Percentiles rank a stretch among this genome's conserved stretches.
These are phyloP conservation scores for Eretmocerus hayati DNA, from an alignment of 2,888 invertebrate genomes.

Conservation along the genomic window DNA sequence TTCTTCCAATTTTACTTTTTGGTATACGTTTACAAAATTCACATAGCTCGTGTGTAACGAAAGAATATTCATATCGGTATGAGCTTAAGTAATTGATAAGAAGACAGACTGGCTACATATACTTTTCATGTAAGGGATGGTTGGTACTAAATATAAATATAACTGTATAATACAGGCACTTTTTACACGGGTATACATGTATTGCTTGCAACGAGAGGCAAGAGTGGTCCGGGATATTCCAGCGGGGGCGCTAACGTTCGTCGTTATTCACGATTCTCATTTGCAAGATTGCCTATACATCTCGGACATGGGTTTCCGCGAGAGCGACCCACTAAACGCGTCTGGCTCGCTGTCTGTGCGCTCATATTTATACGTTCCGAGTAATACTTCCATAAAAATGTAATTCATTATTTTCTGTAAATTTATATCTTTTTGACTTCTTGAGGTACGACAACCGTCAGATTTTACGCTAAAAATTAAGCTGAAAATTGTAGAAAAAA, in stretches of 20 bases:
- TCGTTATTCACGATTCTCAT: conserved; percentile 45
- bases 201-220: conserved; percentile 7
- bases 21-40: too few species aligned
- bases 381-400: conserved; percentile 17
- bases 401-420: conserved; percentile 10
- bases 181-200: conserved; percentile 15
- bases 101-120: conserved; percentile 5
- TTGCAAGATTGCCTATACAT: conserved; percentile 46
- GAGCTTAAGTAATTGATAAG: conserved; percentile 1
- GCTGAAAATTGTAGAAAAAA: too few species aligned
- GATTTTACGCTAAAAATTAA: too few species aligned
- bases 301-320: conserved; percentile 34
- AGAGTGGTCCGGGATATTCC: conserved; percentile 21
- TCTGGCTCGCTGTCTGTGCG: conserved; percentile 16
- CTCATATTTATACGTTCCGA: conserved; percentile 18
- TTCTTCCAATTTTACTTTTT: too few species aligned
- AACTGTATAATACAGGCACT: conserved; percentile 17
- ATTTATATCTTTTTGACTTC: background rate
- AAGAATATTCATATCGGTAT: too few species aligned
- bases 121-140: background rate
- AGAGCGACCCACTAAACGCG: conserved; percentile 27
- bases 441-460: too few species aligned
- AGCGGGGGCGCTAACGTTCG: conserved; percentile 39
- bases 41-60: too few species aligned
- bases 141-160: conserved; percentile 14